Conservation (phyloP, 2,888 invertebrate genomes). For the Phania funesta region DNA sequence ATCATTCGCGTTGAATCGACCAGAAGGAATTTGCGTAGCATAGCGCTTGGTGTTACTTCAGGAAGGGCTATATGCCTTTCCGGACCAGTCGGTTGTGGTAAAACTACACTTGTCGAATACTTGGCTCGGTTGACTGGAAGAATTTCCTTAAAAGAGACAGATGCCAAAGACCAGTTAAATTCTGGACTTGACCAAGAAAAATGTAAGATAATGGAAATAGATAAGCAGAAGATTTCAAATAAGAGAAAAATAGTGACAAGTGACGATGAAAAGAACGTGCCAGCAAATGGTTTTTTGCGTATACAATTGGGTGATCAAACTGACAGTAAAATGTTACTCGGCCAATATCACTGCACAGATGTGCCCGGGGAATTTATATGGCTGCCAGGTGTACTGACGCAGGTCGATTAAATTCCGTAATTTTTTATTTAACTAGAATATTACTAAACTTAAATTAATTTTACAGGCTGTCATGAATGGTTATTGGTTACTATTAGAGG, state of each 20-base stretch:
- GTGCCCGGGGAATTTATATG: slow-evolving; percentile 98
- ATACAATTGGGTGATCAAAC: slow-evolving; percentile 98
- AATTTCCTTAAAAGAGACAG: slow-evolving; percentile 74
- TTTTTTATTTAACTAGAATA: neutral
- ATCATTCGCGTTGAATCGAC: slow-evolving; percentile 88
- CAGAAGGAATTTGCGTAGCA: slow-evolving; percentile 86
- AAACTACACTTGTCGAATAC: slow-evolving; percentile 93
- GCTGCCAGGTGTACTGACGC: slow-evolving; percentile 96
- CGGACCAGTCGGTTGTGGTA: slow-evolving; percentile 97
- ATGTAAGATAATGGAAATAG: neutral
- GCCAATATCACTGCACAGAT: slow-evolving; percentile 91
- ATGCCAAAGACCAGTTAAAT: slow-evolving; percentile 68
- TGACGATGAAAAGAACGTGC: neutral
- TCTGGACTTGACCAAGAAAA: slow-evolving; percentile 36
- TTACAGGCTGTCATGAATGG: slow-evolving; percentile 88
- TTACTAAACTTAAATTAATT: neutral
- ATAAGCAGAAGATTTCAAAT: slow-evolving; percentile 37
- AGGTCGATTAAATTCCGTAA: slow-evolving; percentile 80
- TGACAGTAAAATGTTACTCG: slow-evolving; percentile 96
- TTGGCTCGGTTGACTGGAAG: slow-evolving; percentile 90
- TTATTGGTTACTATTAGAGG: slow-evolving; percentile 96
- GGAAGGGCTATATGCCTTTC: slow-evolving; percentile 86
- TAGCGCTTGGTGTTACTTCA: slow-evolving; percentile 90
- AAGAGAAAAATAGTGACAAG: slow-evolving; percentile 70
- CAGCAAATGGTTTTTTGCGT: slow-evolving; percentile 84